Conservation (phyloP, 2,113 vertebrate species). For the Osmerus mordax region DNA sequence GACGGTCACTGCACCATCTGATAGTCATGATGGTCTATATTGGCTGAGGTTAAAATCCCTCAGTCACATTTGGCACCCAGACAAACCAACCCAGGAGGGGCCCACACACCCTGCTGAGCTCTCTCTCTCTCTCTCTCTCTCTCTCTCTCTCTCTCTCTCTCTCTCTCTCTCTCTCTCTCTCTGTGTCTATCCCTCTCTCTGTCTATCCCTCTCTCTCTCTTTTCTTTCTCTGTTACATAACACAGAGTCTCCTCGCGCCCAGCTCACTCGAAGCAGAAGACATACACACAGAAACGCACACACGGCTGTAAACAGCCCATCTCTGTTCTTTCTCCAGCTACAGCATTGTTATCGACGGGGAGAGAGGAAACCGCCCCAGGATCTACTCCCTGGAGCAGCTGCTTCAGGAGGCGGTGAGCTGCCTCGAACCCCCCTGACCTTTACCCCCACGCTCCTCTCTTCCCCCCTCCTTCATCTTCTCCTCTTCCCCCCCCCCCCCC, state of each 20-base stretch:
- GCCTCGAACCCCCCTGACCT: background rate
- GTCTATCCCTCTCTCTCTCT: too few species aligned
- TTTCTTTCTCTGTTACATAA: conserved; percentile 22
- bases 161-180: too few species aligned
- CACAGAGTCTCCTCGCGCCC: conserved; percentile 25
- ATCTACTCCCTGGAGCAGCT: conserved; percentile 94
- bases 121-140: too few species aligned
- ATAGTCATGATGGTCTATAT: too few species aligned
- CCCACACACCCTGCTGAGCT: background rate
- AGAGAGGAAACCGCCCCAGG: conserved; percentile 88
- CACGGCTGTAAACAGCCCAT: conserved; percentile 57
- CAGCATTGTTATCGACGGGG: conserved; percentile 88
- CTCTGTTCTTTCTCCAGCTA: conserved; percentile 71
- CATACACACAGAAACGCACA: conserved; percentile 36
- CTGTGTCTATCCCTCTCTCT: background rate
- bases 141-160: too few species aligned
- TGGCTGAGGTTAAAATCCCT: too few species aligned
- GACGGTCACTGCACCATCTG: too few species aligned
- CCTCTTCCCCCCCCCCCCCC: too few species aligned
- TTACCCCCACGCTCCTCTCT: conserved; percentile 3
- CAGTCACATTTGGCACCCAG: too few species aligned
- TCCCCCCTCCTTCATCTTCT: background rate
- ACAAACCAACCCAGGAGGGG: too few species aligned
- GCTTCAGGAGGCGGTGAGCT: conserved; percentile 92
- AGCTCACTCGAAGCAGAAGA: conserved; percentile 7